phyloP scores from a whole-genome alignment of 2,797 vertebrate species.

The Myotis planiceps region DNA sequence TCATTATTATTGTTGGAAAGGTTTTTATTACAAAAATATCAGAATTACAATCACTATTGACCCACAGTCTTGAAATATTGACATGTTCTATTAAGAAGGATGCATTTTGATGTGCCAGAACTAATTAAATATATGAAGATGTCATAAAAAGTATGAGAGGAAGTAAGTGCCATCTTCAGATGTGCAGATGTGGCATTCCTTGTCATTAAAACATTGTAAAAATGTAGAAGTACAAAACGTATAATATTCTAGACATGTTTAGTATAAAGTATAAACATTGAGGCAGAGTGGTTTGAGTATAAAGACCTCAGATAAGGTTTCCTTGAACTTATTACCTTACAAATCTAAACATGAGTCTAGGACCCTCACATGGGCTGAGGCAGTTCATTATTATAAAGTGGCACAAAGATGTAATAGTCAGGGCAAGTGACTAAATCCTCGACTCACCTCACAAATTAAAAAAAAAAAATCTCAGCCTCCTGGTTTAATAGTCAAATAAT shows the following conservation, averaged over 20 bases:
- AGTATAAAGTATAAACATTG: constrained; percentile 66
- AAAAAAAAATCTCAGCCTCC: neutral
- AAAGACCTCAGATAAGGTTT: constrained; percentile 67
- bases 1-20: constrained; percentile 60
- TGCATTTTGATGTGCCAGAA: constrained; percentile 45
- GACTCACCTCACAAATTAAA: constrained; percentile 11
- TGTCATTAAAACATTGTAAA: constrained; percentile 66
- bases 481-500: neutral
- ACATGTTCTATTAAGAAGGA: constrained; percentile 58
- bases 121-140: constrained; percentile 41
- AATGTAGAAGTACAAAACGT: constrained; percentile 68
- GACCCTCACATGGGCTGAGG: neutral
- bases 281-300: constrained; percentile 39
- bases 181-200: constrained; percentile 33
- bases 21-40: constrained; percentile 60
- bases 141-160: constrained; percentile 28
- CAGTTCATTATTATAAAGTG: constrained; percentile 69
- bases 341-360: constrained; percentile 76
- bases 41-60: constrained; percentile 51
- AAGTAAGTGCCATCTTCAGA: constrained; percentile 48
- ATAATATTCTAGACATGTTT: constrained; percentile 66
- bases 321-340: constrained; percentile 79
- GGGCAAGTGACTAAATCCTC: constrained; percentile 45
- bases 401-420: constrained; percentile 51
- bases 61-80: constrained; percentile 59